Evolutionary conservation across 1,140 invertebrate genomes (phyloP).

Genomic region (Temnothorax nylanderi): DNA sequence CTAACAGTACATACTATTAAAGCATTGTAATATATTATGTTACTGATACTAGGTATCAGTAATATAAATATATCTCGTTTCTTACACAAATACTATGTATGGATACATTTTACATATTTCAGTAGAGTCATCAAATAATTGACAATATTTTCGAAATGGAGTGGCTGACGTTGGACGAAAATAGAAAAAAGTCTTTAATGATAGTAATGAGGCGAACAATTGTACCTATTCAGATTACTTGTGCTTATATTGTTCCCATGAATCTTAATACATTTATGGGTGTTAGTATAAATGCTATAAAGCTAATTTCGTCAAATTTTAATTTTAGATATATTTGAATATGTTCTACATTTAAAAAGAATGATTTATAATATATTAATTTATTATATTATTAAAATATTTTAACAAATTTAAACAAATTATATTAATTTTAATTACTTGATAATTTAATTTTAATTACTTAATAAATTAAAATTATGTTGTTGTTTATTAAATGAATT

Average conservation of each 20-base stretch:
- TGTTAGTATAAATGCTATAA: conserved; percentile 28
- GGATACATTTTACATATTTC: background rate
- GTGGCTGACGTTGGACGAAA: conserved; percentile 22
- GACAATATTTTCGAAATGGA: conserved; percentile 56
- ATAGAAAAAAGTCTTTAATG: conserved; percentile 28
- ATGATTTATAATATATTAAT: background rate
- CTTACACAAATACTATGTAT: too few relatives aligned
- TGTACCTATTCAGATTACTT: conserved; percentile 62
- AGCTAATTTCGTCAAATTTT: background rate
- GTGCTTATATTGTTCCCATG: conserved; percentile 32
- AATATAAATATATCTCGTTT: background rate
- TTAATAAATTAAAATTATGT: background rate
- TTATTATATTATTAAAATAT: background rate
- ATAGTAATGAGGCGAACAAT: conserved; percentile 56
- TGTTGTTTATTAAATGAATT: background rate
- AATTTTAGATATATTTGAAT: background rate
- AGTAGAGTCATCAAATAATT: conserved; percentile 43
- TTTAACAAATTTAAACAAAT: background rate
- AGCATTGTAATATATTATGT: background rate
- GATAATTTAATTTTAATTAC: background rate
- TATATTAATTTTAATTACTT: background rate
- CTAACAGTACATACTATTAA: background rate
- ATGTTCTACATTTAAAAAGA: background rate
- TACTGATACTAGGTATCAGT: too few relatives aligned
- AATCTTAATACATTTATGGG: conserved; percentile 50